Percentiles rank a stretch among this genome's conserved stretches.
phyloP scores from a whole-genome alignment of 2,797 vertebrate species.

The Gymnopithys bicolor region DNA sequence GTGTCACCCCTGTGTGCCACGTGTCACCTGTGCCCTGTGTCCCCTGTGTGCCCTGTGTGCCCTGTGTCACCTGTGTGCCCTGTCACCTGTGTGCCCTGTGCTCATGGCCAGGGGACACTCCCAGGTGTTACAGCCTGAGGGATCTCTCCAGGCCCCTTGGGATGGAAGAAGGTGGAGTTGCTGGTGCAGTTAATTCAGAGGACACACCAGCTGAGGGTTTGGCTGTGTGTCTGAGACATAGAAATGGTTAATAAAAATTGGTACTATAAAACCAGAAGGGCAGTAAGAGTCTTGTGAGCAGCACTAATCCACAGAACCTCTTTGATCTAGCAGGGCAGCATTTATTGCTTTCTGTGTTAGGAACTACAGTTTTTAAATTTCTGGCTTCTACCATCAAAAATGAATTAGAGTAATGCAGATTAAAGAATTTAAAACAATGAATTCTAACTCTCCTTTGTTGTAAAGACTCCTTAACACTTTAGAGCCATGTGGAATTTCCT shows the following conservation, averaged over 20 bases:
- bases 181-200: neutral
- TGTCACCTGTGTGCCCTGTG: neutral
- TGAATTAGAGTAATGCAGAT: neutral
- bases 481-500: neutral
- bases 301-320: neutral
- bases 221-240: fast-evolving
- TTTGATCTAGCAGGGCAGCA: neutral
- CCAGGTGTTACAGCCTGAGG: neutral
- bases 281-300: neutral
- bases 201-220: neutral
- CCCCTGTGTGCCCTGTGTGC: too few species aligned
- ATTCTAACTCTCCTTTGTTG: neutral
- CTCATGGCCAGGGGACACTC: neutral
- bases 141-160: neutral
- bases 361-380: neutral
- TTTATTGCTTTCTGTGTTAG: neutral
- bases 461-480: neutral
- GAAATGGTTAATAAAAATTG: neutral
- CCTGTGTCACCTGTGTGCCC: too few species aligned
- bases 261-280: neutral
- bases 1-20: too few species aligned
- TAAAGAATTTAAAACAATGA: neutral
- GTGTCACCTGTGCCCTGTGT: too few species aligned
- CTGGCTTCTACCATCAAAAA: neutral
- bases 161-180: neutral